These are phyloP conservation scores for Anas bahamensis DNA, from an alignment of 2,797 vertebrate species.

Conservation along the genomic window DNA sequence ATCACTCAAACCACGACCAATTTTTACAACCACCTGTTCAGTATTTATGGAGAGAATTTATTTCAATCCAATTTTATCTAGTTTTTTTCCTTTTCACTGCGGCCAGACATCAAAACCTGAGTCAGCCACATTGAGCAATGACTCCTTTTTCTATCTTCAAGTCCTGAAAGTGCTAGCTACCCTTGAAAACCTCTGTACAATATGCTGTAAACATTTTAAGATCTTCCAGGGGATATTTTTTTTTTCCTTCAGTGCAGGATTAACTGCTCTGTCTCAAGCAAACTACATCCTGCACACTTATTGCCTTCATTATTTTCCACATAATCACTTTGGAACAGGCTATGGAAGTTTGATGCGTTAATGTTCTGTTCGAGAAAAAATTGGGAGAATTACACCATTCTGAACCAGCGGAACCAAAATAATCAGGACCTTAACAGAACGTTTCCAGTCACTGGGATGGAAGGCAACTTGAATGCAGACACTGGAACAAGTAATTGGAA, in stretches of 20 bases:
- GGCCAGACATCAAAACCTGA: constrained; percentile 1
- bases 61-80: constrained; percentile 9
- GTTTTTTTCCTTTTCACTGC: constrained; percentile 2
- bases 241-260: neutral
- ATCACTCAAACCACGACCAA: constrained; percentile 11
- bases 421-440: constrained; percentile 12
- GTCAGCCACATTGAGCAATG: constrained; percentile 6
- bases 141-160: neutral
- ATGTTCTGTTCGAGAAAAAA: constrained; percentile 24
- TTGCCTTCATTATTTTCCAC: constrained; percentile 6
- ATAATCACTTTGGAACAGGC: constrained; percentile 31
- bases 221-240: neutral
- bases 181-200: neutral
- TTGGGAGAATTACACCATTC: constrained; percentile 25
- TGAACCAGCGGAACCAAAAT: constrained; percentile 37
- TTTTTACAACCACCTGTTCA: neutral
- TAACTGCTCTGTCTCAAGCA: constrained; percentile 36
- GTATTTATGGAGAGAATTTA: neutral
- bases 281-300: constrained; percentile 30
- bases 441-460: constrained; percentile 61
- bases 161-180: constrained; percentile 1
- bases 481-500: constrained; percentile 44
- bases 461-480: constrained; percentile 42
- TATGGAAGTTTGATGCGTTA: constrained; percentile 13
- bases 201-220: neutral